Evolutionary conservation across 2,797 vertebrate genomes (phyloP).

Genomic region (Falco columbarius): DNA sequence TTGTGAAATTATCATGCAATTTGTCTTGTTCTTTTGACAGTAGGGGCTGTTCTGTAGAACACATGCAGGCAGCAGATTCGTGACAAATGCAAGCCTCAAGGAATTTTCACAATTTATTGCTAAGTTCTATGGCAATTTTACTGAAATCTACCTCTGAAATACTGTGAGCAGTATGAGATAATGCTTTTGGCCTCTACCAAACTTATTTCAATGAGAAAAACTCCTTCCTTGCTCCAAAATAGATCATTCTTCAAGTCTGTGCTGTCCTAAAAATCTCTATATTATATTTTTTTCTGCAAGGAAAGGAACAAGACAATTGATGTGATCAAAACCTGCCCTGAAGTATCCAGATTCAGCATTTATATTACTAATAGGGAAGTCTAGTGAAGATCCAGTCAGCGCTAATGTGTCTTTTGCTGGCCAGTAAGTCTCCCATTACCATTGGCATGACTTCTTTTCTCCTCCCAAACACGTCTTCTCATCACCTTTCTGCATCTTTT

Average conservation of each 20-base stretch:
- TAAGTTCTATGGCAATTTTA: background rate
- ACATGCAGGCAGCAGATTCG: background rate
- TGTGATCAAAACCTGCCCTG: background rate
- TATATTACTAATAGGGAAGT: background rate
- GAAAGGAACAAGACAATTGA: background rate
- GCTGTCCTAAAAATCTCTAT: background rate
- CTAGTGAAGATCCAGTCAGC: background rate
- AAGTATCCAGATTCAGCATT: background rate
- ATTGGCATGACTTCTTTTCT: background rate
- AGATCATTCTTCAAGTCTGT: background rate
- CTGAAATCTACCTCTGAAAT: background rate
- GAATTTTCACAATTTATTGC: background rate
- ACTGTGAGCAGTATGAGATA: background rate
- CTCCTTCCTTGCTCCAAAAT: background rate
- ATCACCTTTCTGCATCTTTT: background rate
- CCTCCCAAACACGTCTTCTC: background rate
- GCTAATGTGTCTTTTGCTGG: background rate
- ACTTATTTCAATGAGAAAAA: background rate
- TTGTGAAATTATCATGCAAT: background rate
- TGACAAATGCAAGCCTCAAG: background rate
- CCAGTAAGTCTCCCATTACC: accelerated
- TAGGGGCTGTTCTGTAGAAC: background rate
- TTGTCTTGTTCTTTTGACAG: background rate
- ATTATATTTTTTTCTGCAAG: background rate
- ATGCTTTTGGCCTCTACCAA: background rate